Base-by-base conservation (phyloP, 2,797 vertebrate genomes). In the Holocentrus rufus region DNA sequence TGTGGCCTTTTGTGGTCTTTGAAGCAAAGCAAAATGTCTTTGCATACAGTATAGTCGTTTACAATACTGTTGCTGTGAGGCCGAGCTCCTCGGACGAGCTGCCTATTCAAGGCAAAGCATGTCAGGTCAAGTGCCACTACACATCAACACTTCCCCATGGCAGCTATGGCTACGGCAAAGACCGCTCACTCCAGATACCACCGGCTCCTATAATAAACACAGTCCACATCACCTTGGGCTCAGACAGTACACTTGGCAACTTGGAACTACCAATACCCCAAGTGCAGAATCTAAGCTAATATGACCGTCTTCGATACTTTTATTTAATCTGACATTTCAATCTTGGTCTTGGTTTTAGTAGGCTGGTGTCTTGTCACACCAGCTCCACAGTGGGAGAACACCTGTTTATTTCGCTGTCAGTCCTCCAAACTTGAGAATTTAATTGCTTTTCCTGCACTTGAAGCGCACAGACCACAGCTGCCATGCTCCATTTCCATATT, bases 401-500 rank as follows among this genome's bases (percentile, higher is more conserved):
- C 60, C 60, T 46, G 69, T 69, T 72, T 18, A 57, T 65, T 71
- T 75, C 42, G 42, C 53, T 23, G 20, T 57, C 14, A 13, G 20
- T 1, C 20, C 34, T 20, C 52, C 14, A 56, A 27, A 25, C 62
- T 55, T 62, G 31, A 65, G 30, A 58, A 59, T 47, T 34, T 4
- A 46, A 64, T 25, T 17, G 31, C 18, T 54, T 49, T 58, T 30
- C 11, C 62, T 36, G 47, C 34, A 34, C 50, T 25, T 36, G 49
- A 27, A 36, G 20, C 34, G 7, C 67, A 27, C 39, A 22, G 67
- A 30, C 50, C 56, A 52, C 61, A 55, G 27, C 54, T 67, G 55
- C 30, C 55, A 57, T 39, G 39, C 69, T 46, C 39, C n/a, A 67
- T 75, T 70, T 77, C 17, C 61, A 64, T 54, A 55, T 69, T 50